Evolutionary conservation across 2,888 invertebrate species (phyloP).

Genomic region (Chalcis sispes): DNA sequence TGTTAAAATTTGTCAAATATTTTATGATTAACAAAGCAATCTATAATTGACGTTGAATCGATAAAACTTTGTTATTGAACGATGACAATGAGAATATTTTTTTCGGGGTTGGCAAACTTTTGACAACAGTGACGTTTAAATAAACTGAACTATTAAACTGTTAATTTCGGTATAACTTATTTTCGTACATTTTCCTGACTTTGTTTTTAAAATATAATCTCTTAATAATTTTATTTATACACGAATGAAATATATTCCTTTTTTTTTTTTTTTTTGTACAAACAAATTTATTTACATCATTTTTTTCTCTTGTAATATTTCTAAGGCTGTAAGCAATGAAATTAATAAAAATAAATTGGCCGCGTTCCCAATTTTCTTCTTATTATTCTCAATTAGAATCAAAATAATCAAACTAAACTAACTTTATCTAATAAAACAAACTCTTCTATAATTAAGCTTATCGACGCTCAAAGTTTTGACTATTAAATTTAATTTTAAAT

Average conservation of each 20-base stretch:
- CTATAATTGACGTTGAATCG: slow-evolving; percentile 43
- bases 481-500: no score
- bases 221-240: slow-evolving; percentile 29
- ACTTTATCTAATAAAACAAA: no score
- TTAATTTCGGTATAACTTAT: slow-evolving; percentile 39
- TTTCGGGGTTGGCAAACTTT: slow-evolving; percentile 21
- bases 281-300: slow-evolving; percentile 48
- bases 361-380: no score
- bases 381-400: no score
- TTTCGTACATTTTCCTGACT: slow-evolving; percentile 13
- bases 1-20: neutral
- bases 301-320: neutral
- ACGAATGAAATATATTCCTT: slow-evolving; percentile 11
- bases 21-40: neutral
- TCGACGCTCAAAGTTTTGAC: no score
- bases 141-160: slow-evolving; percentile 24
- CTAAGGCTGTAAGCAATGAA: neutral
- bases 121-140: neutral
- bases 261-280: slow-evolving; percentile 49
- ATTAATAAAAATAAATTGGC: neutral
- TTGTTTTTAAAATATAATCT: slow-evolving; percentile 41
- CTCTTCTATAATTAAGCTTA: no score
- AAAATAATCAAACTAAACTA: no score
- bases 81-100: slow-evolving; percentile 12
- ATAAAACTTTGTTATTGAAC: slow-evolving; percentile 18